These are phyloP conservation scores for Larimichthys crocea DNA, from an alignment of 2,113 vertebrate species.

Conservation along the genomic window DNA sequence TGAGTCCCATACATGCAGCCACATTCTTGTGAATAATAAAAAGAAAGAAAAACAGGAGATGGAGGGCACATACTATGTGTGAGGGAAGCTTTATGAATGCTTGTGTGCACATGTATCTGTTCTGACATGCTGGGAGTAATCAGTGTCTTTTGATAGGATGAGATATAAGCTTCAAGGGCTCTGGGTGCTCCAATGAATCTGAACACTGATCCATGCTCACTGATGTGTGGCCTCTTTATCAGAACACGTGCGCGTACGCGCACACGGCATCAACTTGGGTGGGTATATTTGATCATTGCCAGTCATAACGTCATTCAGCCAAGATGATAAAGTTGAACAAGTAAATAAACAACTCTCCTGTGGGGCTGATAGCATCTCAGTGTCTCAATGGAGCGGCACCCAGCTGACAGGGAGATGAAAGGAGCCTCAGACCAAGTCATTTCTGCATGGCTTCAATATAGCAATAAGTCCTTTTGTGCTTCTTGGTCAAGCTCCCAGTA, in stretches of 20 bases:
- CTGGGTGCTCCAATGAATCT: slow-evolving; percentile 46
- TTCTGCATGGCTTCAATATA: slow-evolving; percentile 65
- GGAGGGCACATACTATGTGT: neutral
- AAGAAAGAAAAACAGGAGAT: slow-evolving; percentile 11
- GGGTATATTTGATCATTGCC: slow-evolving; percentile 72
- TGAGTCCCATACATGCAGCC: neutral
- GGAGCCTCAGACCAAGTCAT: slow-evolving; percentile 36
- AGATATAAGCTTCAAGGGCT: slow-evolving; percentile 60
- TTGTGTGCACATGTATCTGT: slow-evolving; percentile 44
- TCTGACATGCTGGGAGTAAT: slow-evolving; percentile 66
- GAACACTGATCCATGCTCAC: slow-evolving; percentile 49
- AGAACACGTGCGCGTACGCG: slow-evolving; percentile 10
- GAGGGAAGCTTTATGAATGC: slow-evolving; percentile 34
- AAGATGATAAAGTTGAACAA: slow-evolving; percentile 60
- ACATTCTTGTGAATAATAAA: slow-evolving; percentile 33
- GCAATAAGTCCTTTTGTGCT: slow-evolving; percentile 56
- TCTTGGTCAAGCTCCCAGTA: slow-evolving; percentile 54
- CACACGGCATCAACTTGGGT: slow-evolving; percentile 74
- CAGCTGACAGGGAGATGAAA: slow-evolving; percentile 75
- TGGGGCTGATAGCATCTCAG: slow-evolving; percentile 64
- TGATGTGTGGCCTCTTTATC: slow-evolving; percentile 71
- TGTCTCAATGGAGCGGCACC: slow-evolving; percentile 56
- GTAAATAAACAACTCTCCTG: slow-evolving; percentile 74
- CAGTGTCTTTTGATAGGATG: slow-evolving; percentile 70
- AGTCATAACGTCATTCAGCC: slow-evolving; percentile 54